Percentiles rank a stretch among this genome's conserved stretches.
phyloP scores from a whole-genome alignment of 2,797 vertebrate species.

The Notolepis coatsorum region DNA sequence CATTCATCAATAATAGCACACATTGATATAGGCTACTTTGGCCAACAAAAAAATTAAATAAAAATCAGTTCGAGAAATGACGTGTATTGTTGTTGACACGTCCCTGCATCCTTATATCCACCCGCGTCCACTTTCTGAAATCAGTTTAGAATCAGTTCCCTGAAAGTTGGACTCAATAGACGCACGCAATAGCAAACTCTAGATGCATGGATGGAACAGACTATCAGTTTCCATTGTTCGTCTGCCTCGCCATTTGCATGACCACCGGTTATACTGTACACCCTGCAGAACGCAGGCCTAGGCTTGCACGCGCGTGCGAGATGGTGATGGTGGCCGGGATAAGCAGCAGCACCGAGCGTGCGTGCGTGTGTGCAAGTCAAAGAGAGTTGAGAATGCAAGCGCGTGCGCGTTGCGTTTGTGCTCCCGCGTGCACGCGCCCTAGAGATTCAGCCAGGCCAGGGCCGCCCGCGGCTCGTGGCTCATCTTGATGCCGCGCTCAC shows the following conservation, averaged over 20 bases:
- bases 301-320: not conserved
- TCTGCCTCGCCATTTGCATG: slow-evolving; percentile 32
- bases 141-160: slow-evolving; percentile 25
- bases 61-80: no score
- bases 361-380: slow-evolving; percentile 5
- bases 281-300: not conserved
- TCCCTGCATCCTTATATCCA: no score
- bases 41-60: no score
- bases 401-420: slow-evolving; percentile 41
- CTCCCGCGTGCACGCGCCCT: not conserved
- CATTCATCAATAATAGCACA: no score
- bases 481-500: no score
- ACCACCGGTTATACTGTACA: no score
- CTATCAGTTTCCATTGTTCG: slow-evolving; percentile 27
- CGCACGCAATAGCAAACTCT: no score
- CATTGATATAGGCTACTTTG: not conserved
- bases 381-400: slow-evolving; percentile 3
- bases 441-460: slow-evolving; percentile 33
- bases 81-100: no score
- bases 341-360: slow-evolving; percentile 2
- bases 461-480: no score
- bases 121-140: not conserved
- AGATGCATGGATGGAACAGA: no score
- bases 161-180: slow-evolving; percentile 14
- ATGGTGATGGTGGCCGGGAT: not conserved